phyloP scores from a whole-genome alignment of 2,888 invertebrate genomes.

The Penaeus monodon region DNA sequence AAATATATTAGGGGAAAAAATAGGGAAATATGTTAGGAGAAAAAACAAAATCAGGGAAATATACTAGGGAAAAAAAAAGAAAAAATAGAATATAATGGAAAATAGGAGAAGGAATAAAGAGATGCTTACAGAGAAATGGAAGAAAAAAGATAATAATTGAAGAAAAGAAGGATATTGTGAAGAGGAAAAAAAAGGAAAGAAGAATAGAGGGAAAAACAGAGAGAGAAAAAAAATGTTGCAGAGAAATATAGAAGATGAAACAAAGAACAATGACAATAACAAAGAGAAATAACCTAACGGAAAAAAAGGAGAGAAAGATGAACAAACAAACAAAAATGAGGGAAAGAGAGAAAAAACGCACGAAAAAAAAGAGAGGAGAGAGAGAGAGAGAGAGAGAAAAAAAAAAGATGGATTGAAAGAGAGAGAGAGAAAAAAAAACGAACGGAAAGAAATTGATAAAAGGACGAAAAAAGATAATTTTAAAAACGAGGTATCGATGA shows the following conservation, averaged over 20 bases:
- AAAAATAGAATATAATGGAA: too few relatives aligned
- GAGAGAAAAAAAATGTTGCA: constrained; percentile 12
- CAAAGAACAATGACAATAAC: background rate
- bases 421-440: too few relatives aligned
- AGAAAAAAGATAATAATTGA: background rate
- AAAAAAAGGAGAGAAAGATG: background rate
- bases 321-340: background rate
- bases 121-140: background rate
- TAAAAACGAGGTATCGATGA: too few relatives aligned
- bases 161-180: background rate
- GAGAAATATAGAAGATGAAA: background rate
- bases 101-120: too few relatives aligned
- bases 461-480: too few relatives aligned
- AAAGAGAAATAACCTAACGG: too few relatives aligned
- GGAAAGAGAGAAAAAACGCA: too few relatives aligned
- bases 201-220: background rate
- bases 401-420: too few relatives aligned
- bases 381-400: too few relatives aligned
- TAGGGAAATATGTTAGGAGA: background rate
- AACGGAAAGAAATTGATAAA: too few relatives aligned
- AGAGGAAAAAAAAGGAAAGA: constrained; percentile 9
- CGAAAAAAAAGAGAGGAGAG: too few relatives aligned
- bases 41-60: background rate
- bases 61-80: background rate
- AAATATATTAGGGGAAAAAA: background rate